Evolutionary conservation across 1,140 invertebrate genomes (phyloP), one percentile per base, ranked within the genome.

Genomic region (Nautilus pompilius): DNA sequence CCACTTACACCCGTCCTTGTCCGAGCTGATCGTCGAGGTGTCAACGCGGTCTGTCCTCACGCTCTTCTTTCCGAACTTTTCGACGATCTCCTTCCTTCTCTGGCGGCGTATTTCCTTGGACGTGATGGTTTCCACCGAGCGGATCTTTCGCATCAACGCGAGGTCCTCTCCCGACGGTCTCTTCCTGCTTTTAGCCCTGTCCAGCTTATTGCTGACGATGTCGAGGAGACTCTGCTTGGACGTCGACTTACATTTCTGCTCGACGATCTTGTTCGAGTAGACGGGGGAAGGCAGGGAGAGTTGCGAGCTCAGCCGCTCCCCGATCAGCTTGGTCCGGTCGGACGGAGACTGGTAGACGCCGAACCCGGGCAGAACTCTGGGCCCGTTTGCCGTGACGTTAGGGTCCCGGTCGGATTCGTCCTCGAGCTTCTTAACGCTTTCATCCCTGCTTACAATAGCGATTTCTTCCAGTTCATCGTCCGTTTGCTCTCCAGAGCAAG

Each of bases 181-280:
- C 69, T 73, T 57, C 71, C 77, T 61, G 62, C 62, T 60, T 53
- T 70, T 65, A 63, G 60, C 86, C 13, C 65, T 65, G 69, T 88
- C 87, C 77, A 90, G 84, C 75, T 87, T 87, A 74, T 85, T 88
- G 63, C 87, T 86, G 57, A 89, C 88, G 65, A 90, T 81, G 79
- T 91, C 89, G 41, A 88, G 77, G n/a, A 88, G 82, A 60, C 84
- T 86, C 68, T 87, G 85, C 59, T 84, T 80, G 6, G 86, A 87
- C 1, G 84, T 83, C 17, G 87, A 87, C 75, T 86, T 85, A 22
- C 70, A 70, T 82, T 82, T 64, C 63, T 75, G 68, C 58, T 81
- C 79, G 3, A 76, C 71, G 8, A 67, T 66, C 66, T 75, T 74
- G 62, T 63, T 74, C 36, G 77, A 69, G 68, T 76, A 74, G 46